Base-by-base conservation (phyloP, 1,140 invertebrate genomes). In the Drosophila tristis region DNA sequence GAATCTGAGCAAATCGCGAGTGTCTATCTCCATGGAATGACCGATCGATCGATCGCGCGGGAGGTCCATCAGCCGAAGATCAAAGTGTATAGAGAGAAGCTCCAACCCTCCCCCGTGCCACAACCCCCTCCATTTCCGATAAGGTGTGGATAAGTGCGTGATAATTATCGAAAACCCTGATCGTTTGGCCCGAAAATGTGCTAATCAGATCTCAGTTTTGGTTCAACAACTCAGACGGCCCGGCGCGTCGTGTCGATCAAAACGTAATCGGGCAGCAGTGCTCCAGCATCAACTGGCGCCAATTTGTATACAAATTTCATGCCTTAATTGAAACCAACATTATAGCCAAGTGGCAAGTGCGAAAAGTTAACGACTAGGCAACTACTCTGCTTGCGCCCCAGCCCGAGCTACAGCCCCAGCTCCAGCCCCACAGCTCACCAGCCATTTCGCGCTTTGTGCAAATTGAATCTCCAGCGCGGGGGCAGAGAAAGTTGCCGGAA, bases 311-410 rank as follows among this genome's bases (percentile, higher is more conserved):
- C 66, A 89, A 86, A 89, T 86, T 86, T 82, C 78, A 86, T 87
- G 84, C 82, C 84, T 82, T 86, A 89, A 86, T 86, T 86, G 84
- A 87, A 86, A 89, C 78, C 75, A 80, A 89, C 78, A 86, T 89
- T 89, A 86, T 63, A 72, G 70, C 71, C 84, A 79, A 86, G 82
- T 87, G 70, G 65, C 84, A 79, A 86, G 82, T 87, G 82, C 63
- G 84, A 87, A 71, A 82, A 86, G 62, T 87, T 87, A 86, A 81
- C 81, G 81, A 80, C 60, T 78, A 64, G 55, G 15, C 59, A 60
- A 61, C 55, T 3, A 11, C 31, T 11, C 31, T 35, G 31, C 8
- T 35, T 6, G 31, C 31, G 9, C 31, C 35, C 4, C 35, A 39
- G 9, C 8, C 31, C 31, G 31, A n/a, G n/a, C n/a, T n/a, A n/a